Base-by-base conservation (phyloP, 1,140 invertebrate species). In the Drosophila guanche region DNA sequence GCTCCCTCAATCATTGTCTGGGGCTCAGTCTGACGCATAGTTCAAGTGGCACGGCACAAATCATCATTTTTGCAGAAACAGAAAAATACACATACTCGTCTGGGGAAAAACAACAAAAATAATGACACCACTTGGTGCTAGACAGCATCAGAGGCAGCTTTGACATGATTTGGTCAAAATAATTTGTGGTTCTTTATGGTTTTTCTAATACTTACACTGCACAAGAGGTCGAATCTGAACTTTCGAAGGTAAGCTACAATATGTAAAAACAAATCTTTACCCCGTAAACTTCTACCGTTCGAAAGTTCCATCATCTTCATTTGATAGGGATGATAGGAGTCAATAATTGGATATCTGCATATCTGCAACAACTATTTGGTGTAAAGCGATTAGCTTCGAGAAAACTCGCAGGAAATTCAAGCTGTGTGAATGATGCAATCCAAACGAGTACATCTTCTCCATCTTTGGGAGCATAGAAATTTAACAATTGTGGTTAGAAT, bases 21-120 rank as follows among this genome's bases (percentile, higher is more conserved):
- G 5, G 48, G 52, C 57, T 54, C 48, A 48, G 50, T 40, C 56
- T 72, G 75, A 60, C 76, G 75, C 75, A 67, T 63, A 53, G 79
- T 73, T 86, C 76, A 80, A 69, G 71, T 79, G 80, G 66, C 76
- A 86, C 72, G 80, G 71, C 67, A 76, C 77, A 80, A 86, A 86
- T 76, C 72, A 80, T 68, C 59, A 68, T 47, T 27, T 27, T 37
- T 37, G 33, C 33, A 37, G 29, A 33, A 51, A 56, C 41, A 56
- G 48, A 67, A 53, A 58, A 57, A 14, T 42, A 67, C 12, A 33
- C 33, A 48, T 12, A 12, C 25, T 8, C 22, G 20, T 50, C 14
- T 12, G 27, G 25, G 57, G 56, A 14, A 60, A 59, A 54, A 58
- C 51, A 46, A 27, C 56, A 69, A 37, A 58, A 45, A 29, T 23